These are phyloP conservation scores for Drosophila nigromelanica DNA, from an alignment of 1,140 invertebrate genomes.

Conservation along the genomic window DNA sequence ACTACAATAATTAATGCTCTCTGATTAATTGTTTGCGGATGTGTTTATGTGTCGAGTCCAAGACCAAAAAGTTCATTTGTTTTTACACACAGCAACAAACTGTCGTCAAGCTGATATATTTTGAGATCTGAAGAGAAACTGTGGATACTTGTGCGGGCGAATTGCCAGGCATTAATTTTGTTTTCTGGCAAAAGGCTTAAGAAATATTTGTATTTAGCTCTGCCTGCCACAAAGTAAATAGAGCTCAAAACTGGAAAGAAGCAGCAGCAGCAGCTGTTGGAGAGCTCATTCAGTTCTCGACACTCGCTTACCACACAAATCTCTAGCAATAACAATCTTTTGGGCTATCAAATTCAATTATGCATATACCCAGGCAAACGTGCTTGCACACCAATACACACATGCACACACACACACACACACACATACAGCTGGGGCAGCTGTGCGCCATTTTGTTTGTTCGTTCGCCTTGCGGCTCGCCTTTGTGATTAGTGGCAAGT, in stretches of 20 bases:
- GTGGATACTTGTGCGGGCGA: background rate
- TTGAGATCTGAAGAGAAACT: conserved; percentile 9
- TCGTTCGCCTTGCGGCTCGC: conserved; percentile 51
- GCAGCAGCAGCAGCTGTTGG: conserved; percentile 28
- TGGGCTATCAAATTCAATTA: conserved; percentile 76
- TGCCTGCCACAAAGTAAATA: conserved; percentile 45
- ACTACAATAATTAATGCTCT: conserved; percentile 46
- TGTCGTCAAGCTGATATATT: conserved; percentile 68
- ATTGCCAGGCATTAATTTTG: conserved; percentile 45
- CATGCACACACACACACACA: background rate
- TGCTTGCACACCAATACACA: conserved; percentile 22
- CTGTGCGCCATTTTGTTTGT: conserved; percentile 49
- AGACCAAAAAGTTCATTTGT: conserved; percentile 51
- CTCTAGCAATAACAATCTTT: conserved; percentile 67
- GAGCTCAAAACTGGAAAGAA: conserved; percentile 34
- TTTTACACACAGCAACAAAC: conserved; percentile 56
- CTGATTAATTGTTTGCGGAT: conserved; percentile 61
- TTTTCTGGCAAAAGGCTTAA: conserved; percentile 43
- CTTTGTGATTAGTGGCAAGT: conserved; percentile 62
- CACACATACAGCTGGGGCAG: conserved; percentile 5
- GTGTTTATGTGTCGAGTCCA: conserved; percentile 44
- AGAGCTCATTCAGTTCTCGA: conserved; percentile 33
- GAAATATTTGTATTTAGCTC: conserved; percentile 46
- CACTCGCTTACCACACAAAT: conserved; percentile 55
- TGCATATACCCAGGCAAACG: conserved; percentile 55